phyloP scores from a whole-genome alignment of 2,888 invertebrate species.

The Lasioglossum vierecki region DNA sequence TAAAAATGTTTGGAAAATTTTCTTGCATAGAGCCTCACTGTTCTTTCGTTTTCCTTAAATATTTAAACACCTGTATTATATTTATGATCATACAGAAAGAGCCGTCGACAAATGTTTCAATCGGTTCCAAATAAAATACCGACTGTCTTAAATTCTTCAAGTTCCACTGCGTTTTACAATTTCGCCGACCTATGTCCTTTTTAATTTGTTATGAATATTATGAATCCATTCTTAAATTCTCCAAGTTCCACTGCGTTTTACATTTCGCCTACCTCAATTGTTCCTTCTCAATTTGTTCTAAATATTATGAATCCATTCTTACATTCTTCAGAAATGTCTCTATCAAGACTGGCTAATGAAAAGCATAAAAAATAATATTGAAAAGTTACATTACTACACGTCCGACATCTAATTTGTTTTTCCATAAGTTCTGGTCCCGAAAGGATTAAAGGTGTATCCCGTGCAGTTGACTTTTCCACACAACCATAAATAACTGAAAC shows the following conservation, averaged over 20 bases:
- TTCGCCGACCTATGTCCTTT: too few relatives aligned
- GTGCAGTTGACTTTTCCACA: not conserved
- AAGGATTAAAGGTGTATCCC: not conserved
- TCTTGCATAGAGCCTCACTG: not conserved
- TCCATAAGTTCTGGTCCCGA: not conserved
- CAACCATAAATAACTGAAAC: not conserved
- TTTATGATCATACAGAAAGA: not conserved
- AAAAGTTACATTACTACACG: not conserved
- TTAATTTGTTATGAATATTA: too few relatives aligned
- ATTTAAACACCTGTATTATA: not conserved
- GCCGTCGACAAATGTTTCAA: not conserved
- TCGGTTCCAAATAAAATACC: not conserved
- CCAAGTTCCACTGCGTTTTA: too few relatives aligned
- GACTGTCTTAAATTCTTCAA: too few relatives aligned
- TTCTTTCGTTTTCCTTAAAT: not conserved
- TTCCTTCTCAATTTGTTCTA: too few relatives aligned
- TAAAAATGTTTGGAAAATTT: not conserved
- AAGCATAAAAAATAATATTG: not conserved
- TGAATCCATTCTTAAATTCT: not conserved
- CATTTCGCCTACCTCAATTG: too few relatives aligned
- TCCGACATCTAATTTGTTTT: not conserved
- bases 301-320: too few relatives aligned
- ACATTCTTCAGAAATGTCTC: not conserved
- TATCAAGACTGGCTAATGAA: not conserved
- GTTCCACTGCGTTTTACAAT: too few relatives aligned